Base-by-base conservation (phyloP, 2,797 vertebrate species). In the Brachyalestes nurse region DNA sequence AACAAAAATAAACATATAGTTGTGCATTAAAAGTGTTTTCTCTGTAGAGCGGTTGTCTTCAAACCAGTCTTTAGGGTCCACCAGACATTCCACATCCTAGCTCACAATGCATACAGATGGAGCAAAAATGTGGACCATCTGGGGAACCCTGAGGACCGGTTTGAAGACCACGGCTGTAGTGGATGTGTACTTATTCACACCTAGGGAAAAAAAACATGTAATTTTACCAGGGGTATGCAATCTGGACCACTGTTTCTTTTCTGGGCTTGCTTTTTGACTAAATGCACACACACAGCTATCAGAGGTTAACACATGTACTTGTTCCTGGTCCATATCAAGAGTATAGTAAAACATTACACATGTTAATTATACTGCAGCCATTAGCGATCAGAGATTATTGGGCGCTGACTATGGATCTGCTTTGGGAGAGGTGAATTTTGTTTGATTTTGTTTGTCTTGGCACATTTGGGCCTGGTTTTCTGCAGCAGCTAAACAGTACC, bases 401-500 rank as follows among this genome's bases (percentile, higher is more conserved):
- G 17, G 10, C 16, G 12, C 21, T 2, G 19, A 21, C 38, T 51
- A 19, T 57, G 12, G 51, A 42, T 58, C 65, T 38, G 55, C 58
- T 40, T 10, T 62, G n/a, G 13, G 8, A 61, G 62, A n/a, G 53
- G 6, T 21, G 13, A 9, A 6, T 42, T 42, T 42, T 38, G 38
- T 77, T 78, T 69, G 49, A 51, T 69, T 77, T 69, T 28, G 62
- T 40, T 57, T 74, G 34, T 17, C 4, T 55, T 23, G 28, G n/a
- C 55, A 42, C 40, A 49, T 82, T 73, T 49, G 40, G 19, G 62
- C 70, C 17, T 42, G 53, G 61, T 53, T 78, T 57, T 78, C 53
- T 61, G 38, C 81, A 51, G 21, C 34, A 34, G 55, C 71, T 62
- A 47, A 75, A 62, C 71, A 62, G 19, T 16, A 55, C 64, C 16